Evolutionary conservation across 2,113 vertebrate genomes (phyloP).

Genomic region (Candoia aspera): DNA sequence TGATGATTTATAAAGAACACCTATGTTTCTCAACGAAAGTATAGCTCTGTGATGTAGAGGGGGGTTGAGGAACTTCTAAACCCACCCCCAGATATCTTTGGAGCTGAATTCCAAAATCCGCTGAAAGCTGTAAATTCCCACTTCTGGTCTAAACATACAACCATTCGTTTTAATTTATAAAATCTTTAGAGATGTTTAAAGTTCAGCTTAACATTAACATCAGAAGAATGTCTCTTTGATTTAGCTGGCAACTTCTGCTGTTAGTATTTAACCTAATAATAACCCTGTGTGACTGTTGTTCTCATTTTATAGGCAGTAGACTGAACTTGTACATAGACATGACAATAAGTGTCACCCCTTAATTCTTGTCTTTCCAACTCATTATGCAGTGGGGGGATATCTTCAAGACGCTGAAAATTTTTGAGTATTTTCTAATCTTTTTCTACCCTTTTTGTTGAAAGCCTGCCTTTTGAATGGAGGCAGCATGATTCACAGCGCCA

Average conservation of each 20-base stretch:
- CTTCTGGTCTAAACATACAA: neutral
- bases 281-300: too few relatives aligned
- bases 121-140: neutral
- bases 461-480: too few relatives aligned
- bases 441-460: neutral
- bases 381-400: neutral
- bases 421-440: neutral
- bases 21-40: neutral
- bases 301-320: neutral
- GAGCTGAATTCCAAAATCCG: neutral
- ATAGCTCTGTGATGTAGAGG: neutral
- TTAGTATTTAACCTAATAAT: neutral
- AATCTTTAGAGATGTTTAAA: neutral
- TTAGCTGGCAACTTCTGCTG: neutral
- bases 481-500: neutral
- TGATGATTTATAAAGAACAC: neutral
- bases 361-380: neutral
- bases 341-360: neutral
- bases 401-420: neutral
- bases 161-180: neutral
- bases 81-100: neutral
- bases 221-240: neutral
- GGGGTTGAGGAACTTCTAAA: neutral
- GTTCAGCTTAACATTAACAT: neutral
- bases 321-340: neutral